Evolutionary conservation across 2,113 vertebrate species (phyloP).

Genomic region (Rhabdomys dilectus): DNA sequence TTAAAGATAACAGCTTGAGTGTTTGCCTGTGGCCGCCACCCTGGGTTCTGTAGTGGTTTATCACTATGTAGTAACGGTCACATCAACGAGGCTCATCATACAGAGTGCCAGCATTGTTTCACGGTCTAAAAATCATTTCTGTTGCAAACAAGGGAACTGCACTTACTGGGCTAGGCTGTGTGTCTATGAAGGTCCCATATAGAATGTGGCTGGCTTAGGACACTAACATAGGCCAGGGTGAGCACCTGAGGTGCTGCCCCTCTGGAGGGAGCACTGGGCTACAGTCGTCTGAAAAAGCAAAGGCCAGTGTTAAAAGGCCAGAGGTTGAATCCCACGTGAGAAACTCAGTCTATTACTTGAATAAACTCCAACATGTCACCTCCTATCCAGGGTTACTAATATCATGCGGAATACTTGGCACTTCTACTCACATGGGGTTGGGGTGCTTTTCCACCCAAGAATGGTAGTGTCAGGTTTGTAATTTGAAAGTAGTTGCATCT

Average conservation of each 20-base stretch:
- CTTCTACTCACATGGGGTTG: neutral
- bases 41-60: neutral
- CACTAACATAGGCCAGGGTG: neutral
- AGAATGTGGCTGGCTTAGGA: neutral
- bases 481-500: neutral
- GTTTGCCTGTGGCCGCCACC: neutral
- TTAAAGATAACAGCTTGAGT: neutral
- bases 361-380: neutral
- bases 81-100: neutral
- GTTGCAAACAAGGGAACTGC: neutral
- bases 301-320: neutral
- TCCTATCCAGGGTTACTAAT: neutral
- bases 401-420: neutral
- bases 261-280: neutral
- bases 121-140: slow-evolving; percentile 11
- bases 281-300: neutral
- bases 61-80: neutral
- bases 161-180: neutral
- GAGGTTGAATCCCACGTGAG: neutral
- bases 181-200: neutral
- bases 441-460: neutral
- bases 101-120: neutral
- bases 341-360: neutral
- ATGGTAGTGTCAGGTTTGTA: neutral
- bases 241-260: neutral